Base-by-base conservation (phyloP, 2,797 vertebrate genomes). In the Epinephelus malabaricus region DNA sequence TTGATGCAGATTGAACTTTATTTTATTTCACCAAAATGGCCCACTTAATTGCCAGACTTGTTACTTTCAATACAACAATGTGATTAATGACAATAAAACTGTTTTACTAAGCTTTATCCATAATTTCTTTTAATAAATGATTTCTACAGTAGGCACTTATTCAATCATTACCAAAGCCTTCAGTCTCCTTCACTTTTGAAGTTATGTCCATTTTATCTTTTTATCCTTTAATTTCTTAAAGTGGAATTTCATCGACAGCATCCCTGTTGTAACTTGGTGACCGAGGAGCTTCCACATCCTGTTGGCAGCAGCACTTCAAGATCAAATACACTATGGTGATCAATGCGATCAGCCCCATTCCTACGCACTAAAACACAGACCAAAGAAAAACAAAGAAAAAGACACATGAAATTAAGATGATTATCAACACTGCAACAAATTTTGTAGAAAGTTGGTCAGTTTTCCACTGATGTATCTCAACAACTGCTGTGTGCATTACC, bases 161-260 rank as follows among this genome's bases (percentile, higher is more conserved):
- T 1, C 1, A 3, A n/a, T 11, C 19, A 53, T 2, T 12, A 21
- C 11, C 38, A 53, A 23, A 6, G 5, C 21, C 5, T 53, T n/a
- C 3, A 0, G 49, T 1, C 19, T 50, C n/a, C 2, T 13, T 10
- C 2, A 14, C 3, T 53, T 21, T 23, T 53, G 4, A 53, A 23
- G 11, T 53, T 23, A 11, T n/a, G n/a, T 13, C 51, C 11, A 21
- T 21, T 51, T 4, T 51, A 4, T 21, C n/a, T 51, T 21, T 51
- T 8, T 34, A 34, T 6, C 1, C 27, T 30, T 30, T 30, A 30
- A 30, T 30, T 30, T 30, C 27, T 30, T 6, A 30, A 6, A 6
- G 27, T 30, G 1, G 27, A 30, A 1, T 6, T 1, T 30, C 0
- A 30, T 2, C 1, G 27, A 1, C 0, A 30, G 27, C 27, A 30